Base-by-base conservation (phyloP, 2,113 vertebrate genomes). In the Triplophysa tibetana region DNA sequence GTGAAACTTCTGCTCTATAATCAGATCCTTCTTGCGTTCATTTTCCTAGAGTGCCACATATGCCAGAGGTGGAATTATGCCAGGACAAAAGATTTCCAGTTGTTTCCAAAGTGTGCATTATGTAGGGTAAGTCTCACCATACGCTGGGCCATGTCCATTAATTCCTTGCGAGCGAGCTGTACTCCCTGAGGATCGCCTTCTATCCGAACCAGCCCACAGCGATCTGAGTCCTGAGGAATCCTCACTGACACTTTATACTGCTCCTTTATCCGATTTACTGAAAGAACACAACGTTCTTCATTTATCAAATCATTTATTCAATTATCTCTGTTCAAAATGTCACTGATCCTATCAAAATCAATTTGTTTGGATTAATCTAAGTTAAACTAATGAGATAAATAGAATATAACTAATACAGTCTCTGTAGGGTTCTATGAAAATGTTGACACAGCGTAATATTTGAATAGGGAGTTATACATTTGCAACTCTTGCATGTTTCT, bases 151-250 rank as follows among this genome's bases (percentile, higher is more conserved):
- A 94, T 93, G 83, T 94, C 93, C 4, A 94, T 82, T 63, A 95
- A 91, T 75, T 95, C 93, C 77, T 88, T 89, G 72, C 92, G 89
- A 1, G 94, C 93, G 87, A 92, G 84, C 86, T 94, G 94, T 1
- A 95, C 94, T 26, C 94, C 94, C 82, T 94, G 92, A 0, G 93
- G 94, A 80, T 95, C 94, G 2, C 94, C 94, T 75, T 95, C 94
- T 2, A 95, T 95, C 48, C 94, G 90, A 70, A 95, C 92, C 84
- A 94, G 84, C 13, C 92, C 90, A 11, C 92, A 95, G 14, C 89
- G 88, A 62, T 93, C 93, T 0, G 89, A 90, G 86, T 95, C 92
- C 75, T 94, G 92, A 1, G 92, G 91, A 63, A 95, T 94, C 61
- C 92, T 85, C 26, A 95, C 91, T 0, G 90, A 94, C 66, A 95